A percentile compares a stretch with the other conserved stretches of the same genome.
Conservation (phyloP, 2,797 vertebrate species). For the Yasuhikotakia modesta region DNA sequence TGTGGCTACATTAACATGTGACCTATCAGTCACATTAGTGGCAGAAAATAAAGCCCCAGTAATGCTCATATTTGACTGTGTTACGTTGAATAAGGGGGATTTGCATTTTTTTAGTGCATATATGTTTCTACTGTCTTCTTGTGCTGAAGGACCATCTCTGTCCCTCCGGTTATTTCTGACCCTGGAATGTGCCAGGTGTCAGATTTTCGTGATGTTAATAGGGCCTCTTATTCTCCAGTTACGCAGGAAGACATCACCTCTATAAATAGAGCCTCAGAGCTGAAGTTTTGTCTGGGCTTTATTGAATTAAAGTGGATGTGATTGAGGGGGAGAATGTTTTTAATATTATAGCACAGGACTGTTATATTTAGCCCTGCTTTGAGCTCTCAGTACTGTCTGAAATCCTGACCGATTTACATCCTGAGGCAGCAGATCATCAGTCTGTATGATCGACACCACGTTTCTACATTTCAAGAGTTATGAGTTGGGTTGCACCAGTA, state of each 20-base stretch:
- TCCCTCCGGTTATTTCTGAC: conserved; percentile 78
- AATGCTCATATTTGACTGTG: no score
- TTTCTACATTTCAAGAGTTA: conserved; percentile 9
- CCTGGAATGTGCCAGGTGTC: conserved; percentile 81
- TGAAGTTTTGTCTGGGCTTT: conserved; percentile 57
- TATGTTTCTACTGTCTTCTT: conserved; percentile 56
- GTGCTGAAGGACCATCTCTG: conserved; percentile 63
- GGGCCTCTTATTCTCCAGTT: conserved; percentile 75
- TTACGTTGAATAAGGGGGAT: no score
- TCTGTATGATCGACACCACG: neutral
- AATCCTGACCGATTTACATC: conserved; percentile 19
- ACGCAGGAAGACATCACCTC: conserved; percentile 81
- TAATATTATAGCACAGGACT: conserved; percentile 26
- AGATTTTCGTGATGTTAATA: conserved; percentile 81
- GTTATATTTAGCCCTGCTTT: conserved; percentile 28
- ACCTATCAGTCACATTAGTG: no score
- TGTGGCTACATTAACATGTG: no score
- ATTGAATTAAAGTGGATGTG: conserved; percentile 51
- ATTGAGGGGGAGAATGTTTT: conserved; percentile 54
- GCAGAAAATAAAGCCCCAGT: no score
- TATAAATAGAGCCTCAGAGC: conserved; percentile 73
- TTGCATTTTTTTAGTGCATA: neutral
- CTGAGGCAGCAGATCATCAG: neutral
- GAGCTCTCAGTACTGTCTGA: conserved; percentile 18
- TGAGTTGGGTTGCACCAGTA: neutral